Evolutionary conservation across 2,888 invertebrate genomes (phyloP).

Genomic region (Ceraclea dissimilis): DNA sequence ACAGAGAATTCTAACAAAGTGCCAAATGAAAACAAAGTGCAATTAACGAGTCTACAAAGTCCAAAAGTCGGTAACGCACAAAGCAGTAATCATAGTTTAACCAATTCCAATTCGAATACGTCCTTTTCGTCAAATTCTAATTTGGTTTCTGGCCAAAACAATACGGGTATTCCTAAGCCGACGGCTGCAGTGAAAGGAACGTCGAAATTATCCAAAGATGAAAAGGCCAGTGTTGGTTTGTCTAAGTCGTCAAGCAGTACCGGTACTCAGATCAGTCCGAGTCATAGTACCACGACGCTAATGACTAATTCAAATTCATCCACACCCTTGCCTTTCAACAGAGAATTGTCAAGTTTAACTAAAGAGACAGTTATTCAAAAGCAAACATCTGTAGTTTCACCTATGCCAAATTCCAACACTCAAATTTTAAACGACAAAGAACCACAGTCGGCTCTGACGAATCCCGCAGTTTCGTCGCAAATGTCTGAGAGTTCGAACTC

Average conservation of each 20-base stretch:
- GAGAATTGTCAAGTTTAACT: constrained; percentile 47
- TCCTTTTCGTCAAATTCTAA: constrained; percentile 22
- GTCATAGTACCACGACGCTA: constrained; percentile 51
- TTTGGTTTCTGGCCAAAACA: constrained; percentile 17
- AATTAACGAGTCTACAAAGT: constrained; percentile 14
- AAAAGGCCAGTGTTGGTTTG: constrained; percentile 47
- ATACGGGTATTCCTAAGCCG: constrained; percentile 74
- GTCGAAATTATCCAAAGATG: constrained; percentile 61
- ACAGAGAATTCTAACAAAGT: constrained; percentile 1
- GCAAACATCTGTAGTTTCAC: constrained; percentile 60
- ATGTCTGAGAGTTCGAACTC: constrained; percentile 62
- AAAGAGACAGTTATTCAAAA: constrained; percentile 44
- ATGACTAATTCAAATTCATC: constrained; percentile 41
- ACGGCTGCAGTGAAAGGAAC: constrained; percentile 89
- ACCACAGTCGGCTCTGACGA: constrained; percentile 20
- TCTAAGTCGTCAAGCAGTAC: constrained; percentile 38
- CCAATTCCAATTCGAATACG: constrained; percentile 23
- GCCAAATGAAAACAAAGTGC: constrained; percentile 33
- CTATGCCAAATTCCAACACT: constrained; percentile 57
- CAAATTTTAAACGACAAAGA: constrained; percentile 28
- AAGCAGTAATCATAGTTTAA: constrained; percentile 12
- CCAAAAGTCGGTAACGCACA: constrained; percentile 20
- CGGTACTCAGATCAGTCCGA: constrained; percentile 49
- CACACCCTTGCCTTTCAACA: constrained; percentile 43
- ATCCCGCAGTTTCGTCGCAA: constrained; percentile 35